A percentile compares a stretch with the other conserved stretches of the same genome.
phyloP scores from a whole-genome alignment of 2,113 vertebrate genomes.

The Mystacornis crossleyi region DNA sequence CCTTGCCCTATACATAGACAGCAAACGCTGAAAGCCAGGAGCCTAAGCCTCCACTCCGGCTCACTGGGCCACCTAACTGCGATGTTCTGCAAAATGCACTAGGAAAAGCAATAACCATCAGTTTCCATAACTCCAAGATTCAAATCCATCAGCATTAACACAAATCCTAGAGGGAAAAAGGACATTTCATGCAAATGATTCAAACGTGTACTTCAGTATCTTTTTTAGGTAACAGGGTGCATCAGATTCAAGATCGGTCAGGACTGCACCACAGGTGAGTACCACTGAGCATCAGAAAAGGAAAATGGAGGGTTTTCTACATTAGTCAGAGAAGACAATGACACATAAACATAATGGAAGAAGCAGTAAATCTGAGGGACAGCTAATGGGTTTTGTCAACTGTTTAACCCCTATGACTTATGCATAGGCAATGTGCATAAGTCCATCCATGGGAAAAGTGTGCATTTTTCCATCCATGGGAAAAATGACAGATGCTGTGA shows the following conservation, averaged over 20 bases:
- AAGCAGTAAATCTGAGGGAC: neutral
- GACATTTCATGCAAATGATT: neutral
- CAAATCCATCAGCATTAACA: neutral
- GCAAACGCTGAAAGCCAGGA: neutral
- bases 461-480: neutral
- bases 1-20: neutral
- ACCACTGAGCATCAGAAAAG: neutral
- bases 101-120: neutral
- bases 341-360: neutral
- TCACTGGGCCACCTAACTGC: fast-evolving
- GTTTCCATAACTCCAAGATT: neutral
- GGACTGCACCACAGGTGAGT: neutral
- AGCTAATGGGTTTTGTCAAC: neutral
- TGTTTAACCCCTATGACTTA: neutral
- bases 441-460: neutral
- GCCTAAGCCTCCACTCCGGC: fast-evolving
- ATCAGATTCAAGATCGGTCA: neutral
- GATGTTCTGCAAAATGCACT: neutral
- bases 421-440: neutral
- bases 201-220: neutral
- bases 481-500: neutral
- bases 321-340: neutral
- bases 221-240: neutral
- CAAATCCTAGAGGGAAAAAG: neutral
- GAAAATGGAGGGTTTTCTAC: neutral